Conservation (phyloP, 2,797 vertebrate genomes). For the Pseudomugil tenellus region DNA sequence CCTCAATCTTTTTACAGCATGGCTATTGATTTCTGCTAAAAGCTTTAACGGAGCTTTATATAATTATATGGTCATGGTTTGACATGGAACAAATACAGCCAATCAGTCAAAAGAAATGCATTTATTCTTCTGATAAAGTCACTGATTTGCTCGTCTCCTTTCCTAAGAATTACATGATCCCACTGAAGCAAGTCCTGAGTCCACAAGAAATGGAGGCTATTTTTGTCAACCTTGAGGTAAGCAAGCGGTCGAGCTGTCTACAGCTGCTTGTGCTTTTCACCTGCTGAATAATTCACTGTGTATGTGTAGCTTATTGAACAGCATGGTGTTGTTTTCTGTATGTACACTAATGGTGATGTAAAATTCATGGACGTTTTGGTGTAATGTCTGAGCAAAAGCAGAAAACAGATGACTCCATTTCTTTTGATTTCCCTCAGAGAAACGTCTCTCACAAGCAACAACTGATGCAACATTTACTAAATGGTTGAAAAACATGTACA, state of each 20-base stretch:
- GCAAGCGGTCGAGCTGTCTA: constrained; percentile 21
- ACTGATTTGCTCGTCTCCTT: background rate
- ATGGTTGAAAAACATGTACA: background rate
- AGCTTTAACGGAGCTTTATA: constrained; percentile 6
- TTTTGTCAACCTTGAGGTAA: constrained; percentile 97
- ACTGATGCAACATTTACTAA: background rate
- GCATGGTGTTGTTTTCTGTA: constrained; percentile 5
- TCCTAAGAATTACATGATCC: constrained; percentile 93
- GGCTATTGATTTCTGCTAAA: constrained; percentile 38
- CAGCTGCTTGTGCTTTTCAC: constrained; percentile 15
- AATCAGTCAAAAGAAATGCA: background rate
- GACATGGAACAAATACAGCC: background rate
- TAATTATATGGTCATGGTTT: background rate
- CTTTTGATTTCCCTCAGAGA: background rate
- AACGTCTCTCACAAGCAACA: background rate
- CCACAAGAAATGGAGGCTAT: constrained; percentile 91
- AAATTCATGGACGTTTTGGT: background rate
- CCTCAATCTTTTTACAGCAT: constrained; percentile 7
- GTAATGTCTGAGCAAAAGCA: constrained; percentile 3
- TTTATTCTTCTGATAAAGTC: background rate
- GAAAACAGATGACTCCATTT: background rate
- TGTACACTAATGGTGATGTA: background rate
- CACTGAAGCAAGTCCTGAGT: constrained; percentile 90
- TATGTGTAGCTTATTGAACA: constrained; percentile 38
- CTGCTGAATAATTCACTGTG: constrained; percentile 41